Evolutionary conservation across 1,140 invertebrate species (phyloP), one percentile per base, ranked within the genome.

Genomic region (Subanguina moxae): DNA sequence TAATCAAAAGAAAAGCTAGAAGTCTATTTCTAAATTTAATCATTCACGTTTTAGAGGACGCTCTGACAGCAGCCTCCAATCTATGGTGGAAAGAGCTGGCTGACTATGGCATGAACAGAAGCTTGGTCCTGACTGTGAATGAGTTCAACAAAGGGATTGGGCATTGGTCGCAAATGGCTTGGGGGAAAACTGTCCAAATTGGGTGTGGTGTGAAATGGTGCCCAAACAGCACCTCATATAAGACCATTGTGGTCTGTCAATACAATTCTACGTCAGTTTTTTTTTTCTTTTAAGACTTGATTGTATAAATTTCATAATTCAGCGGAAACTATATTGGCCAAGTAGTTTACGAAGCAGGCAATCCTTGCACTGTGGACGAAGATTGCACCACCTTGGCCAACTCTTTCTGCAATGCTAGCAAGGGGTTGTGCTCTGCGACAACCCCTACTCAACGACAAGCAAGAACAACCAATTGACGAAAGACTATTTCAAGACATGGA

Each of bases 261-360:
- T 52, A 52, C 23, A 21, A 8, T 25, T 15, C 48, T 21, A 1
- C 48, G 48, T 52, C 3, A 52, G 48, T 25, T 52, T 7, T 15
- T 52, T 38, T 38, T 38, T 38, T 38, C 3, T 3, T 5, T 38
- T 11, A 38, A 38, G 32, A 11, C 11, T 38, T 11, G 32, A 38
- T 11, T 38, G 32, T 38, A 38, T 38, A 5, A 38, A 3, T 38
- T n/a, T n/a, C n/a, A 38, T 38, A 5, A 38, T 38, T 38, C n/a
- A 61, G 58, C 3, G 58, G 58, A 7, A 61, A 61, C 58, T 61
- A 45, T n/a, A 61, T 61, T 28, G 27, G 27, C 17, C n/a, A 46
- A 17, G 7, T 45, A 3, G n/a, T 61, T 32, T 61, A 61, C 58
- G 19, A 61, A 61, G 58, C 58, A 19, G 58, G 58, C n/a, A 61